Percentiles rank a stretch among this genome's conserved stretches.
These are phyloP conservation scores for Hydrotaea cyrtoneurina DNA, from an alignment of 2,888 invertebrate species.

Conservation along the genomic window DNA sequence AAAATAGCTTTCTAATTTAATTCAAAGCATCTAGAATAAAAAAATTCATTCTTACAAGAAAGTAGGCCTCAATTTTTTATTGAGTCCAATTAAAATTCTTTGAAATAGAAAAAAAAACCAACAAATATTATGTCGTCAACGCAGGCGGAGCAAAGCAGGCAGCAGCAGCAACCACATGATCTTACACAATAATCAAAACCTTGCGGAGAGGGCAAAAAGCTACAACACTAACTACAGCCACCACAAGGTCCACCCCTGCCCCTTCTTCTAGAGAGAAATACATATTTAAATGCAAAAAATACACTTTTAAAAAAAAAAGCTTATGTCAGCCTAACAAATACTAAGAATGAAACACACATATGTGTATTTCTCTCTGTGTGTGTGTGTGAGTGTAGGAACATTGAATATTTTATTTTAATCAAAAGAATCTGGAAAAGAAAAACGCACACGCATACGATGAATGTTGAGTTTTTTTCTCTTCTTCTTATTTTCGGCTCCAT, in stretches of 20 bases:
- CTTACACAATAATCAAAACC: conserved; percentile 26
- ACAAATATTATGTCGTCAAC: conserved; percentile 29
- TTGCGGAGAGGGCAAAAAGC: not conserved
- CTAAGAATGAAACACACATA: conserved; percentile 12
- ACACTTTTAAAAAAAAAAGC: conserved; percentile 12
- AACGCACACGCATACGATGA: not conserved
- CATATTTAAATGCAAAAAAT: conserved; percentile 25
- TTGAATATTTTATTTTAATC: conserved; percentile 13
- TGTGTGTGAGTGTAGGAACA: not conserved
- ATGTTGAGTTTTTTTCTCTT: not conserved
- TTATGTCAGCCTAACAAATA: conserved; percentile 38
- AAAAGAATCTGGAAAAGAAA: conserved; percentile 15
- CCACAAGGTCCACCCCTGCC: not conserved
- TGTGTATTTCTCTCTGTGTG: not conserved
- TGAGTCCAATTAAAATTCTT: conserved; percentile 35
- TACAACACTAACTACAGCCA: not conserved
- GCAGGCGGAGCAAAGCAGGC: not conserved
- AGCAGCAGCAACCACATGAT: conserved; percentile 25
- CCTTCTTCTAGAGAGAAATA: not conserved
- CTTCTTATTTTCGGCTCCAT: not conserved
- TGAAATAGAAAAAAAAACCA: not conserved
- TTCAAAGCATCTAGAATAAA: too few species aligned
- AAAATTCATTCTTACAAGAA: not conserved
- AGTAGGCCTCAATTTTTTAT: conserved; percentile 24
- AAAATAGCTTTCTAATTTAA: too few species aligned